Conservation (phyloP, 2,888 invertebrate species). For the Sphecodes monilicornis region DNA sequence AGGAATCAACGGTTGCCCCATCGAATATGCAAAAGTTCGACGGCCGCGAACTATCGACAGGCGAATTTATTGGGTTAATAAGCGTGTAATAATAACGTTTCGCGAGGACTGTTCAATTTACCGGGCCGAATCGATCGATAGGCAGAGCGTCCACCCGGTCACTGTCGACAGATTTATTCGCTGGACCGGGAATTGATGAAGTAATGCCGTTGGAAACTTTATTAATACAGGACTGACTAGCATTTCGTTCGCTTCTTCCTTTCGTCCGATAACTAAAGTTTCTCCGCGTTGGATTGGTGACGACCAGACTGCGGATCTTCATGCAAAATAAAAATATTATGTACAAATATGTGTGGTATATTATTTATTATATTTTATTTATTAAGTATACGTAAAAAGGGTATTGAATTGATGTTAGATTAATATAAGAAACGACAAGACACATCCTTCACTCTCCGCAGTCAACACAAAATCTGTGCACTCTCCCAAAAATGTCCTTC, state of each 20-base stretch:
- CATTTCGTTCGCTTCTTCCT: background rate
- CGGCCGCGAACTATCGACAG: constrained; percentile 39
- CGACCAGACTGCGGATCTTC: background rate
- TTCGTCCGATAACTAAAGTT: too few species aligned
- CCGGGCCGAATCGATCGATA: constrained; percentile 28
- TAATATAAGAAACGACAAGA: too few species aligned
- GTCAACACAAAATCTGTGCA: too few species aligned
- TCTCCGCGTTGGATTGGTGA: background rate
- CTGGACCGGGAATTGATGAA: background rate
- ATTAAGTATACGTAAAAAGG: too few species aligned
- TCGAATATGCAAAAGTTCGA: constrained; percentile 52
- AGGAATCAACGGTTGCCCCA: constrained; percentile 17
- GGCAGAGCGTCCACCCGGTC: background rate
- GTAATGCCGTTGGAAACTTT: constrained; percentile 8
- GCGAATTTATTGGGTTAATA: constrained; percentile 57
- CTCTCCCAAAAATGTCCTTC: too few species aligned
- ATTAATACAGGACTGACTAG: background rate
- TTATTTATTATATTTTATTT: too few species aligned
- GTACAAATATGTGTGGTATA: too few species aligned
- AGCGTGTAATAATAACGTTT: constrained; percentile 53
- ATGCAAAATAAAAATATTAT: too few species aligned
- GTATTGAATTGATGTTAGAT: too few species aligned
- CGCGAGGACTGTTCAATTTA: constrained; percentile 30
- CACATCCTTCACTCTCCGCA: too few species aligned
- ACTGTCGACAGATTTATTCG: constrained; percentile 28